Conservation (phyloP, 2,113 vertebrate species). For the Heterocephalus glaber region DNA sequence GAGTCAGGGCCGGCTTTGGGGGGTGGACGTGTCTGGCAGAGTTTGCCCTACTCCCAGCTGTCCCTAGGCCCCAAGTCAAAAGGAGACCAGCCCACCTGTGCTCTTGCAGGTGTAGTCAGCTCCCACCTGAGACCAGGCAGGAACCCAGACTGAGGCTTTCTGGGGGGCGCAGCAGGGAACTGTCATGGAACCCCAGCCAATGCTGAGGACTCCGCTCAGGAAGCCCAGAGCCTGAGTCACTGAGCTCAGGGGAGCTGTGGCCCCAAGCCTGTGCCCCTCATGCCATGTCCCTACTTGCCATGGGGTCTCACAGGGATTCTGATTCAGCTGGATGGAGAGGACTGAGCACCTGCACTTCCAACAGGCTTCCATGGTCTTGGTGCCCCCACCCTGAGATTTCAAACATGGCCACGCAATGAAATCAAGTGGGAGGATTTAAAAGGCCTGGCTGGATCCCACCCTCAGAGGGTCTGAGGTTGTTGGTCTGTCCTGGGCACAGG, state of each 20-base stretch:
- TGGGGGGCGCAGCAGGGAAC: background rate
- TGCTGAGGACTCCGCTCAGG: accelerated
- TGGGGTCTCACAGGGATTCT: background rate
- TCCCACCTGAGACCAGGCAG: background rate
- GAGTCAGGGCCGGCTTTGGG: background rate
- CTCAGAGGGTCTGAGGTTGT: background rate
- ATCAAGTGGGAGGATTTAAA: background rate
- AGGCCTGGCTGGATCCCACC: background rate
- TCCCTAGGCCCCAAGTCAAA: background rate
- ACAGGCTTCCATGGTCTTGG: background rate
- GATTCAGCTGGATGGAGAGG: accelerated
- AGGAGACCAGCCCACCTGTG: accelerated
- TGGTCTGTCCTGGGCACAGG: background rate
- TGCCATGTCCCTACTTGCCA: accelerated
- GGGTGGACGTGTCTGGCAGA: background rate
- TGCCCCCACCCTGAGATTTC: accelerated
- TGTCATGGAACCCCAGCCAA: accelerated
- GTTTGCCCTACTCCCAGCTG: background rate
- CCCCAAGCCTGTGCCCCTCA: accelerated
- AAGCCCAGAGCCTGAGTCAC: background rate
- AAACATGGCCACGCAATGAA: accelerated
- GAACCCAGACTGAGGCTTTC: accelerated
- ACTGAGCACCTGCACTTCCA: background rate
- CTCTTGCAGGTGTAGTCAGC: background rate
- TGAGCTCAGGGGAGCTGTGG: background rate